Evolutionary conservation across 92 coral and sea anemone genomes (phyloP).

Genomic region (Zoanthus sansibaricus): DNA sequence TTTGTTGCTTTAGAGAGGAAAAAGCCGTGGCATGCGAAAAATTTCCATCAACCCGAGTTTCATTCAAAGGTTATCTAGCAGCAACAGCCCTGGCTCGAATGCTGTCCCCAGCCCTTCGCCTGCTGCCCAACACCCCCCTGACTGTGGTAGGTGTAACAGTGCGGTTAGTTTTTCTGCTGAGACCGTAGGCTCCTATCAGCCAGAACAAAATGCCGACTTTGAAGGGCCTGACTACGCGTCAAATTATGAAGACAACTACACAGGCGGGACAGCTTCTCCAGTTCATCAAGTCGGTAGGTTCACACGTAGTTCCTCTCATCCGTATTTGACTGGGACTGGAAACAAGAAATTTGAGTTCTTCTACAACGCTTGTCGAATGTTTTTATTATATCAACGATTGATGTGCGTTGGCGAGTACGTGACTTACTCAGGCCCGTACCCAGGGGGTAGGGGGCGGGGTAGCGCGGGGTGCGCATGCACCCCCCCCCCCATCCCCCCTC

Average conservation of each 20-base stretch:
- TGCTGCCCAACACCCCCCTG: slow-evolving; percentile 51
- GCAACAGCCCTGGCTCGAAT: slow-evolving; percentile 49
- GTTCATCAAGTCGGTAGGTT: slow-evolving; percentile 34
- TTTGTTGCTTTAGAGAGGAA: slow-evolving; percentile 62
- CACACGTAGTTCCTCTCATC: background rate
- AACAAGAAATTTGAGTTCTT: too few species aligned
- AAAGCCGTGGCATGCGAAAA: slow-evolving; percentile 85
- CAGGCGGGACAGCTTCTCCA: background rate
- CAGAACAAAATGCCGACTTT: slow-evolving; percentile 48
- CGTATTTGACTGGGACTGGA: background rate
- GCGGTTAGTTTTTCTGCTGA: slow-evolving; percentile 46
- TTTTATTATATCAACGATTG: too few species aligned
- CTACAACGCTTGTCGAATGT: too few species aligned
- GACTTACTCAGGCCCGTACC: too few species aligned
- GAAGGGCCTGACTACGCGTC: slow-evolving; percentile 26
- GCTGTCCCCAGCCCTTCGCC: slow-evolving; percentile 40
- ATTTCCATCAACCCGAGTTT: slow-evolving; percentile 94
- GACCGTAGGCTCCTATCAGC: slow-evolving; percentile 49
- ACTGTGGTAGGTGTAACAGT: slow-evolving; percentile 48
- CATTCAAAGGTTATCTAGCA: slow-evolving; percentile 78
- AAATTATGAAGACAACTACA: background rate
- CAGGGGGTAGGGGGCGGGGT: too few species aligned
- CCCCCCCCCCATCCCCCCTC: too few species aligned
- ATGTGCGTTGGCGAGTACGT: too few species aligned
- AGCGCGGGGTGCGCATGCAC: too few species aligned